Evolutionary conservation across 2,113 vertebrate genomes (phyloP).

Genomic region (Notiomystis cincta): DNA sequence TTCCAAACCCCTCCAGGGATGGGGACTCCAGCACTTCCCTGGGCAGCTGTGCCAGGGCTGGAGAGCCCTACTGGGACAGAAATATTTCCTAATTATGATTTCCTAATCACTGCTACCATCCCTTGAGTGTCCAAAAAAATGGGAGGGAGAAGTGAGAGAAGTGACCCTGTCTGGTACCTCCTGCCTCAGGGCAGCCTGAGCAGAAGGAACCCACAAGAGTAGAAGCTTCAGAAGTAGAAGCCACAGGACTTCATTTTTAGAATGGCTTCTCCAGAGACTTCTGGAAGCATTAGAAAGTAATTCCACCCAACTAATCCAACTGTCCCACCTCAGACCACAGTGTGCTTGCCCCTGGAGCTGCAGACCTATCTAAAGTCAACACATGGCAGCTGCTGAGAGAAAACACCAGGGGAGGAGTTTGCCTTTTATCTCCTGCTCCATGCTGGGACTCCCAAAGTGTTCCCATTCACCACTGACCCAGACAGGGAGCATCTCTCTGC

Average conservation of each 20-base stretch:
- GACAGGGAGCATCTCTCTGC: rapidly evolving
- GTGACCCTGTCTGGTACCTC: background rate
- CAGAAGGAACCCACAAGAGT: background rate
- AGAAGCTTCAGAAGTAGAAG: too few relatives aligned
- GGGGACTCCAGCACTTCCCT: background rate
- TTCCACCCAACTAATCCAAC: background rate
- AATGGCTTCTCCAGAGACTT: background rate
- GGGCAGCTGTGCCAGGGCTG: background rate
- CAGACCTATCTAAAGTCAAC: background rate
- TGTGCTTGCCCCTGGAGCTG: background rate
- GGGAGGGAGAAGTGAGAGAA: background rate
- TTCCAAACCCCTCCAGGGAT: background rate
- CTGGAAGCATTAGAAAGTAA: background rate
- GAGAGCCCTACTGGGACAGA: too few relatives aligned
- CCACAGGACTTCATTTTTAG: background rate
- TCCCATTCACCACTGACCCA: background rate
- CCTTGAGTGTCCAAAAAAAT: background rate
- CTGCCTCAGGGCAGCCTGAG: background rate
- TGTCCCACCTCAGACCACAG: background rate
- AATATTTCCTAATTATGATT: background rate
- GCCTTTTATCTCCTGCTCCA: background rate
- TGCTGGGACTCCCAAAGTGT: background rate
- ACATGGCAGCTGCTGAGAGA: background rate
- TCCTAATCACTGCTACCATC: background rate
- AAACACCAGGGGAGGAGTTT: background rate